Conservation (phyloP, 2,113 vertebrate species). For the Smithornis capensis region DNA sequence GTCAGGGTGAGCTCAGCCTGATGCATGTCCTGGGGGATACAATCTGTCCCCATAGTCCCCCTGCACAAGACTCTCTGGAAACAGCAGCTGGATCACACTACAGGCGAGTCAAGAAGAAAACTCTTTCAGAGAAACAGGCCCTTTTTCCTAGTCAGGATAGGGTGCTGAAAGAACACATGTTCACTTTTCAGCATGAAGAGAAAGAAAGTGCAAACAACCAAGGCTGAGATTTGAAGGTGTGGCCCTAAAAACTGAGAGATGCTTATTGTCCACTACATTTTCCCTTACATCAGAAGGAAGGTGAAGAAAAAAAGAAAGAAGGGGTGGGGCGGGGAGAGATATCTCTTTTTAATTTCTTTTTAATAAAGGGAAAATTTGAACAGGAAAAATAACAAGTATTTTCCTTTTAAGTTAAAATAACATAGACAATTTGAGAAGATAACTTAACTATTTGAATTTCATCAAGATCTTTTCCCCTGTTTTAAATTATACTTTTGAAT, state of each 20-base stretch:
- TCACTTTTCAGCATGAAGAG: not conserved
- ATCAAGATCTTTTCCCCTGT: not conserved
- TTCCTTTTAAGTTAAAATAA: not conserved
- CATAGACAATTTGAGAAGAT: not conserved
- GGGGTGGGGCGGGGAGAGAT: not conserved
- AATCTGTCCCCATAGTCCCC: not conserved
- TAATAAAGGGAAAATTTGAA: not conserved
- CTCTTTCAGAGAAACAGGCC: not conserved
- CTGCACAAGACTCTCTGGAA: not conserved
- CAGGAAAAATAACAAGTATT: not conserved
- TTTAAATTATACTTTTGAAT: not conserved
- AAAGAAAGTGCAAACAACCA: not conserved
- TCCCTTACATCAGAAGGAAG: not conserved
- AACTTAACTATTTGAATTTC: not conserved
- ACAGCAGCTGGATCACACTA: not conserved
- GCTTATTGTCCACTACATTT: not conserved
- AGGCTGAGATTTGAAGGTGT: not conserved
- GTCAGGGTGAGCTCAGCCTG: not conserved
- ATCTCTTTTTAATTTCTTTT: not conserved
- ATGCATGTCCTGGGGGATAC: fast-evolving
- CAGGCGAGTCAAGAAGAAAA: not conserved
- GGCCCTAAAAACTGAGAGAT: not conserved
- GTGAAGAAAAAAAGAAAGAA: not conserved
- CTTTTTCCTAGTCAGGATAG: not conserved
- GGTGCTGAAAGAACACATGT: not conserved